Percentiles rank a stretch among this genome's conserved stretches.
Conservation (phyloP, 2,888 invertebrate genomes). For the Phengaris alcon region DNA sequence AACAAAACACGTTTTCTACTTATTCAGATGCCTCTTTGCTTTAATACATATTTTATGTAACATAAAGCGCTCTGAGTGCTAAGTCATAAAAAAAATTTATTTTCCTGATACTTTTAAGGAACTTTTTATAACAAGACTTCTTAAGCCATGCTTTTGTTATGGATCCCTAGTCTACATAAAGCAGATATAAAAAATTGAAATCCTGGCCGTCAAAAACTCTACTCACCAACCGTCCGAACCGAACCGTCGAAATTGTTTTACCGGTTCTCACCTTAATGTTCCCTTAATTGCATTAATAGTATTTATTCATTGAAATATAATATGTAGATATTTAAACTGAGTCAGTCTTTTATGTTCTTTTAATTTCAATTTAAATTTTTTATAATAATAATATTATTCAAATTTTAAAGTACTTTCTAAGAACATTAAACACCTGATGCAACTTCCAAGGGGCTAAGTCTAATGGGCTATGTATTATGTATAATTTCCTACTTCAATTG, state of each 20-base stretch:
- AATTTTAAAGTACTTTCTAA: too few relatives aligned
- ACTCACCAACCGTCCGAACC: too few relatives aligned
- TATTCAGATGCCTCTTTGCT: neutral
- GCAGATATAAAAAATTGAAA: neutral
- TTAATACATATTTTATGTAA: constrained; percentile 16
- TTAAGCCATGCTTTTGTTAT: constrained; percentile 7
- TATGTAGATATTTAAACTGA: too few relatives aligned
- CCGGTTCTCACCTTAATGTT: neutral
- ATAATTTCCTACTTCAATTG: too few relatives aligned
- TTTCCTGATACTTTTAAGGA: constrained; percentile 7
- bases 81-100: constrained; percentile 8
- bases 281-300: too few relatives aligned
- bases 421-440: too few relatives aligned
- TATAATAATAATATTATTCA: too few relatives aligned
- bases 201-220: neutral
- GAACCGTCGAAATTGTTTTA: neutral
- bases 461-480: too few relatives aligned
- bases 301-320: too few relatives aligned
- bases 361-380: too few relatives aligned
- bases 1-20: constrained; percentile 15
- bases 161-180: neutral
- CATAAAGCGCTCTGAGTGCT: constrained; percentile 13
- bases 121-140: constrained; percentile 27
- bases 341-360: too few relatives aligned
- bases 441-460: too few relatives aligned